phyloP scores from a whole-genome alignment of 2,888 invertebrate genomes.

The Schizotus pectinicornis region DNA sequence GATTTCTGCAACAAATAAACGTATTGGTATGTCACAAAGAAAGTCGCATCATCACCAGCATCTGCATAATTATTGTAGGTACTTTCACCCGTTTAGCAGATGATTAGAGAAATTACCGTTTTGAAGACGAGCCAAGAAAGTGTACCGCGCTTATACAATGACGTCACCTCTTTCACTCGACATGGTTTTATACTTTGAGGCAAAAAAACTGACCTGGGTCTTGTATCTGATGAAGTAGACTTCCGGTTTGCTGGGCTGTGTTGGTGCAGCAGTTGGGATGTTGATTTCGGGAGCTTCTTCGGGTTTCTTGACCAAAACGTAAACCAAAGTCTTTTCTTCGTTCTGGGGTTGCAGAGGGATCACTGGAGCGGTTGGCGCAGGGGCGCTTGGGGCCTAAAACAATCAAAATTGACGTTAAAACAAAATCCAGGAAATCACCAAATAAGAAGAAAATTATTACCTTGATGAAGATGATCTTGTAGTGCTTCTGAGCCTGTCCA shows the following conservation, averaged over 20 bases:
- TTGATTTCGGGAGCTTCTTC: conserved; percentile 84
- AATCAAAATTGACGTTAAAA: not conserved
- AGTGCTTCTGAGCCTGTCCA: conserved; percentile 83
- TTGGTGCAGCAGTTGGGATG: conserved; percentile 79
- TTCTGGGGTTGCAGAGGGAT: conserved; percentile 83
- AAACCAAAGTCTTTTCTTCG: conserved; percentile 88
- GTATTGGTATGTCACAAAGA: conserved; percentile 15
- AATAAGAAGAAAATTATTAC: conserved; percentile 28
- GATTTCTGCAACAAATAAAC: not conserved
- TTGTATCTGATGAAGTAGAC: conserved; percentile 91
- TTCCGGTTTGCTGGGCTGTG: conserved; percentile 88
- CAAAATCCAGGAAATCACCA: not conserved
- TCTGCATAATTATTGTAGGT: conserved; percentile 18
- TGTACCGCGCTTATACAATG: conserved; percentile 18
- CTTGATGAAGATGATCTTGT: conserved; percentile 93
- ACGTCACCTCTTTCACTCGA: conserved; percentile 24
- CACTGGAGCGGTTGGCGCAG: conserved; percentile 79
- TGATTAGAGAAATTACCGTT: conserved; percentile 31
- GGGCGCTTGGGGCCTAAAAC: conserved; percentile 73
- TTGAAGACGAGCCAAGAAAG: conserved; percentile 21
- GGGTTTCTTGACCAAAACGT: conserved; percentile 89
- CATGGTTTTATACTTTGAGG: not conserved
- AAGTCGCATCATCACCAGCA: not conserved
- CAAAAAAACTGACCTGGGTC: conserved; percentile 66
- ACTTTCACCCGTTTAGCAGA: conserved; percentile 30